Evolutionary conservation across 2,797 vertebrate genomes (phyloP).

Genomic region (Myotis myotis): DNA sequence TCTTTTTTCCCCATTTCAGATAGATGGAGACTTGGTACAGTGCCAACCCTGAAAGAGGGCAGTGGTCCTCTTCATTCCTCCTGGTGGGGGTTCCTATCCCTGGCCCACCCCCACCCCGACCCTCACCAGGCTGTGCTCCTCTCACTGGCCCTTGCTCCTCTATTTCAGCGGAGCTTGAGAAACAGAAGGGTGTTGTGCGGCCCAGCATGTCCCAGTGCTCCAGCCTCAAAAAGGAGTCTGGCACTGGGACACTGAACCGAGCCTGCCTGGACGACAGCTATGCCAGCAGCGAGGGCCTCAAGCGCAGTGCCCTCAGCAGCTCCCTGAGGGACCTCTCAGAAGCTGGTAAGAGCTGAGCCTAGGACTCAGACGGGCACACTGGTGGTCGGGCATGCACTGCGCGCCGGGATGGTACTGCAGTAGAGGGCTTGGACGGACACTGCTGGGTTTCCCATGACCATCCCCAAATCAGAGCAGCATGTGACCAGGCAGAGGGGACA

Average conservation of each 20-base stretch:
- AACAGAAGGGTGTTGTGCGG: slow-evolving; percentile 95
- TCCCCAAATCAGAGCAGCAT: neutral
- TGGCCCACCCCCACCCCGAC: accelerated
- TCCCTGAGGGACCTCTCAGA: slow-evolving; percentile 96
- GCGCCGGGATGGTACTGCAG: neutral
- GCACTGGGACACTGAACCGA: slow-evolving; percentile 91
- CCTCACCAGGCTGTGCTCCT: accelerated
- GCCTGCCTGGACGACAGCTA: slow-evolving; percentile 97
- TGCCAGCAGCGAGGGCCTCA: slow-evolving; percentile 92
- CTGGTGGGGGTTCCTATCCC: neutral
- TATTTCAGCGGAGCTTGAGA: slow-evolving; percentile 94
- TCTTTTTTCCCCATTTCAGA: neutral
- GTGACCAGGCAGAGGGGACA: slow-evolving; percentile 57
- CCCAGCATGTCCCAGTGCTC: slow-evolving; percentile 94
- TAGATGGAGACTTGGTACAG: neutral
- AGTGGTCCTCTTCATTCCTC: neutral
- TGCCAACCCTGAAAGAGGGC: neutral
- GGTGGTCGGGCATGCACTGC: neutral
- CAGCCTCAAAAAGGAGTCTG: slow-evolving; percentile 93
- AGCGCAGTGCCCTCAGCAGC: slow-evolving; percentile 96
- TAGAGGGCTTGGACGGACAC: neutral
- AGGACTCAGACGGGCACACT: neutral
- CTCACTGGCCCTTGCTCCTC: neutral
- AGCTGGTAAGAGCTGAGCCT: slow-evolving; percentile 88
- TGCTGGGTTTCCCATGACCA: neutral